Evolutionary conservation across 1,140 invertebrate species (phyloP).

Genomic region (Diprion similis): DNA sequence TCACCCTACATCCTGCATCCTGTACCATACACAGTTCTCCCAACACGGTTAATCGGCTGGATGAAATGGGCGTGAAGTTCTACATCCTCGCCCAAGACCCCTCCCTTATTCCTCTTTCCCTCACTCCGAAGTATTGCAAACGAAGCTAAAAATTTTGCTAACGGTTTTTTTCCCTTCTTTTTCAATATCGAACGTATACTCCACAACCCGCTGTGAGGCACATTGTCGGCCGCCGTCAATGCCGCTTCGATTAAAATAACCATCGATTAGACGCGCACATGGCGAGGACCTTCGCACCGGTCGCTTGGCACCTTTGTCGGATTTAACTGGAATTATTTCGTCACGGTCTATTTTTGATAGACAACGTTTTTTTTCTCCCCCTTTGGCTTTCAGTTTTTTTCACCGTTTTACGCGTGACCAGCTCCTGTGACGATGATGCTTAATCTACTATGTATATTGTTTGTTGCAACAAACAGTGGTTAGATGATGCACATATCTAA

Average conservation of each 20-base stretch:
- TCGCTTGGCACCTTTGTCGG: constrained; percentile 3
- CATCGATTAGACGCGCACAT: constrained; percentile 2
- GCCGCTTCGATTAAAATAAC: constrained; percentile 1
- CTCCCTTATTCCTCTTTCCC: not conserved
- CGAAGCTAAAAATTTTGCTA: constrained; percentile 19
- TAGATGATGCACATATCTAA: no score
- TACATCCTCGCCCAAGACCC: not conserved
- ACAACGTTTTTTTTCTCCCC: not conserved
- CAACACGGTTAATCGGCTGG: constrained; percentile 25
- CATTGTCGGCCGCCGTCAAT: not conserved
- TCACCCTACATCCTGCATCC: constrained; percentile 14
- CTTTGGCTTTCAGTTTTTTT: not conserved
- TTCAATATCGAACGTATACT: no score
- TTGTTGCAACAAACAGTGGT: no score
- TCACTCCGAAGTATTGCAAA: not conserved
- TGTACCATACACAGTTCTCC: not conserved
- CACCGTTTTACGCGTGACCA: no score
- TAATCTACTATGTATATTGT: no score
- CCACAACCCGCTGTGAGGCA: not conserved
- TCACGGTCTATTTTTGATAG: not conserved
- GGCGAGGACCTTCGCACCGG: not conserved
- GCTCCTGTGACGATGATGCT: no score
- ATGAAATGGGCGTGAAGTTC: constrained; percentile 25
- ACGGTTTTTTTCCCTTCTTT: constrained; percentile 22
- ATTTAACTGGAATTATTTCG: not conserved